A percentile compares a stretch with the other conserved stretches of the same genome.
These are phyloP conservation scores for Drosophila persimilis DNA, from an alignment of 1,140 invertebrate species.

Conservation along the genomic window DNA sequence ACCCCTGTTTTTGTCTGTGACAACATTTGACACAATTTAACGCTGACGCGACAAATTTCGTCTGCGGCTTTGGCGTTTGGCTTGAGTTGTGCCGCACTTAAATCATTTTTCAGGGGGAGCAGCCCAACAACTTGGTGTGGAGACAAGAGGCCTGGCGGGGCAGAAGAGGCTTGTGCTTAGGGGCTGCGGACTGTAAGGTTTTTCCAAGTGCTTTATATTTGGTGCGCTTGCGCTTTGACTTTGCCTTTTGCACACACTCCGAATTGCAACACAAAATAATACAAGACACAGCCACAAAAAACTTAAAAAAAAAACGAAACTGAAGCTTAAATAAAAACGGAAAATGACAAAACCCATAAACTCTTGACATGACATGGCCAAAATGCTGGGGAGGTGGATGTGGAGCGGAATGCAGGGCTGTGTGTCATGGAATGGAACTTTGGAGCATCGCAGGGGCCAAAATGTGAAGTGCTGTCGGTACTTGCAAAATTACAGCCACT, in stretches of 20 bases:
- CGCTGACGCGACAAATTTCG: constrained; percentile 60
- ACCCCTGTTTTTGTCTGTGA: constrained; percentile 41
- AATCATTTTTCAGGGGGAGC: constrained; percentile 7
- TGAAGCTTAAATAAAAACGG: constrained; percentile 25
- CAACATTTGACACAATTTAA: constrained; percentile 75
- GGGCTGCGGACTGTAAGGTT: constrained; percentile 11
- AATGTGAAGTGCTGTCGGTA: constrained; percentile 24
- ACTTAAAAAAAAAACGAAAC: constrained; percentile 4
- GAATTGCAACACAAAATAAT: constrained; percentile 61
- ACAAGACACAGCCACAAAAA: constrained; percentile 20
- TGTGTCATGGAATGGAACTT: constrained; percentile 27
- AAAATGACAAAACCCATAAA: constrained; percentile 40
- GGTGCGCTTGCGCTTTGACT: constrained; percentile 57
- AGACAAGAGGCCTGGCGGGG: too few species aligned
- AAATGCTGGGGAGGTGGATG: constrained; percentile 9
- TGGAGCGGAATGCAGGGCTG: too few species aligned
- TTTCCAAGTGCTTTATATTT: constrained; percentile 54
- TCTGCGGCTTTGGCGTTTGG: constrained; percentile 18
- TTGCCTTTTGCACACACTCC: constrained; percentile 43
- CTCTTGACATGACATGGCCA: constrained; percentile 43
- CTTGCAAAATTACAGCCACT: constrained; percentile 5
- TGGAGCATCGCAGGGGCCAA: constrained; percentile 17
- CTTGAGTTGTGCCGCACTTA: constrained; percentile 25
- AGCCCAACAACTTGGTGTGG: too few species aligned
- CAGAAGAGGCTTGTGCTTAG: background rate